Evolutionary conservation across 2,888 invertebrate genomes (phyloP), one percentile per base, ranked within the genome.

Genomic region (Hirtodrosophila histrioides): DNA sequence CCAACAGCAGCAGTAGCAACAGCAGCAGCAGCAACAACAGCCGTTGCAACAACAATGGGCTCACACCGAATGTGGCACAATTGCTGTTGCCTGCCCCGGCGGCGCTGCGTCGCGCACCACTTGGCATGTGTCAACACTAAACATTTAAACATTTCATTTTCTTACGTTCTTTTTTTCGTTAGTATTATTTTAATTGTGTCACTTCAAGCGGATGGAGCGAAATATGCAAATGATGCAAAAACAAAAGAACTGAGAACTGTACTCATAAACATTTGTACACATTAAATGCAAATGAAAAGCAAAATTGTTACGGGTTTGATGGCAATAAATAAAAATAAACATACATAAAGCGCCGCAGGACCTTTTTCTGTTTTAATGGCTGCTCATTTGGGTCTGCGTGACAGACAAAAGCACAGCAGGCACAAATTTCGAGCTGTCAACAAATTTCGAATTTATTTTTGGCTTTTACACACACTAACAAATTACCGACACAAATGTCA

Each of bases 251-350:
- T n/a, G 54, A 29, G 17, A n/a, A n/a, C n/a, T n/a, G 41, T 5
- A 5, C 56, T 35, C 51, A 63, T 61, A 58, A 54, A 50, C 69
- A 76, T 79, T 79, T 79, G 63, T 53, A 54, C 58, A 75, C 62
- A 66, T 64, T 50, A 55, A 64, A 57, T 61, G 55, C 31, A 23
- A 50, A 23, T 27, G n/a, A 33, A 9, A 39, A 23, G 27, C 12
- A 56, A 46, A 49, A 57, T 50, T 39, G 45, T 67, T 65, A 37
- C 33, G 46, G 46, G 17, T 36, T 57, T 69, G 40, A 31, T 45
- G 70, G 69, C 83, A 75, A 85, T 79, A 79, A 85, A 83, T 79
- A 82, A 69, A 69, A 75, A 82, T 75, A 82, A 17, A 17, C 72
- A 69, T 53, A 60, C 9, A 31, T 31, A 31, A 66, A 78, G 48